Evolutionary conservation across 2,888 invertebrate genomes (phyloP).

Genomic region (Trachelus stipa): DNA sequence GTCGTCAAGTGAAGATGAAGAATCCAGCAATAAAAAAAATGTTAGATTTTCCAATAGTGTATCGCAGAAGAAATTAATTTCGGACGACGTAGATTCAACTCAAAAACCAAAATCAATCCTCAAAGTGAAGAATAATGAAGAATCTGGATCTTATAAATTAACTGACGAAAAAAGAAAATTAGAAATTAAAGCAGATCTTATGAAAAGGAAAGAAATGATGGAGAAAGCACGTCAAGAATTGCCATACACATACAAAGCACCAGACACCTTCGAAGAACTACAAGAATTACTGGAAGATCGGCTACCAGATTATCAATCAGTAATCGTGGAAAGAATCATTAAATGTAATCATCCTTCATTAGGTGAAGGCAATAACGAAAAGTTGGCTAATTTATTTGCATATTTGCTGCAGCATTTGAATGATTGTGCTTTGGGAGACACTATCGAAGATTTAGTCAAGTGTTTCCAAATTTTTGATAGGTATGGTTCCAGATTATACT

Average conservation of each 20-base stretch:
- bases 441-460: slow-evolving; percentile 65
- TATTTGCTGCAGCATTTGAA: slow-evolving; percentile 84
- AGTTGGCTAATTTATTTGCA: slow-evolving; percentile 79
- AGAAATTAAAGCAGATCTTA: slow-evolving; percentile 58
- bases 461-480: slow-evolving; percentile 73
- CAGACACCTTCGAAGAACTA: slow-evolving; percentile 74
- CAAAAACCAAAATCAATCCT: not conserved
- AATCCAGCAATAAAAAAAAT: slow-evolving; percentile 6
- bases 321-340: slow-evolving; percentile 83
- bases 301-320: slow-evolving; percentile 74
- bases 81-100: not conserved
- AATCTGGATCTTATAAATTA: not conserved
- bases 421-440: slow-evolving; percentile 67
- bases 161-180: slow-evolving; percentile 33
- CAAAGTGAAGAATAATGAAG: not conserved
- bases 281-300: slow-evolving; percentile 73
- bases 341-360: slow-evolving; percentile 90
- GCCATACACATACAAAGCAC: slow-evolving; percentile 72
- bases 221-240: slow-evolving; percentile 72
- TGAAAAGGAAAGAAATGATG: slow-evolving; percentile 67
- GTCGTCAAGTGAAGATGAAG: slow-evolving; percentile 43
- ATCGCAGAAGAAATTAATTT: not conserved
- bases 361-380: slow-evolving; percentile 81
- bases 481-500: slow-evolving; percentile 64
- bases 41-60: not conserved